Base-by-base conservation (phyloP, 1,140 invertebrate species). In the Radopholus similis region DNA sequence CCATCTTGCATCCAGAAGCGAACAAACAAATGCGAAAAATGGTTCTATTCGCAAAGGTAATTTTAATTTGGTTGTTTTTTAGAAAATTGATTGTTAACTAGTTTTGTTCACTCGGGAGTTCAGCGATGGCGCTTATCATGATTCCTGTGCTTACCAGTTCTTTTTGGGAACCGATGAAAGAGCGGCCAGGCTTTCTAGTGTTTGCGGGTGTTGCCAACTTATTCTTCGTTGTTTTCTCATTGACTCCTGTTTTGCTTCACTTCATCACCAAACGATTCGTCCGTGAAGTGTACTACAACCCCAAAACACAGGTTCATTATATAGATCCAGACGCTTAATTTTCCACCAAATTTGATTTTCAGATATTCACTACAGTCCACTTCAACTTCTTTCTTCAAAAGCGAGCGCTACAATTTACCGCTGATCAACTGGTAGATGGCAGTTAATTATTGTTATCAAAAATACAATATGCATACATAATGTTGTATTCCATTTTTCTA, bases 341-440 rank as follows among this genome's bases (percentile, higher is more conserved):
- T 64, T 63, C 18, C 18, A n/a, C 18, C 42, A 63, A 6, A 6
- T 6, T 9, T 64, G 11, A 55, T 64, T 63, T 71, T 26, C 18
- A 77, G 75, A 47, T 63, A 0, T 79, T 74, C 40, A 80, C 77
- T 23, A 73, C 66, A 8, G 70, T 82, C 23, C 77, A 79, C 42
- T 79, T 78, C 65, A 79, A 79, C 26, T 79, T 79, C 51, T 57
- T 79, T 13, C 60, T 79, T 30, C 66, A 64, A 58, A 77, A 82
- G 44, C 30, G 59, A 34, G 77, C 79, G 4, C 40, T 80, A 11
- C 65, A 59, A 18, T 79, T 79, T 47, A 26, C 58, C 26, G 59
- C 76, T 21, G 49, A 66, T 3, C 72, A 79, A 38, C 65, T 78
- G 21, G 67, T 73, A 23, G 13, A 44, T 6, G 11, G 30, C 9